These are phyloP conservation scores for Alca torda DNA, from an alignment of 2,797 vertebrate genomes.

Conservation along the genomic window DNA sequence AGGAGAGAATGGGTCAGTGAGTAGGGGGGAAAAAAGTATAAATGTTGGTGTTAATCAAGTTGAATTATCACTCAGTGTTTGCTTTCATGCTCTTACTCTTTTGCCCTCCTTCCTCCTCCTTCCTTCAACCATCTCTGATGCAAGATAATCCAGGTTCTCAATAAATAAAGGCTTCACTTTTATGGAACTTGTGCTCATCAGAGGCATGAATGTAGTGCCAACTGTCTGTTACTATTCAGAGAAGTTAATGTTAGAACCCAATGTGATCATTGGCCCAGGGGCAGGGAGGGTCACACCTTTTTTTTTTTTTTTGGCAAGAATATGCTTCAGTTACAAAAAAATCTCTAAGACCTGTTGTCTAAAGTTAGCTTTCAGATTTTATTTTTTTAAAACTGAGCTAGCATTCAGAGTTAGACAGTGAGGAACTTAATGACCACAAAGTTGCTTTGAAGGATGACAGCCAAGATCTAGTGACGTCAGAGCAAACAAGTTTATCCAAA, in stretches of 20 bases:
- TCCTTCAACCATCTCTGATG: background rate
- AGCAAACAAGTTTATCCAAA: constrained; percentile 45
- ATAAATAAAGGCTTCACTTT: background rate
- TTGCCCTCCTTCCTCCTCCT: background rate
- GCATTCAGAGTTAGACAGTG: background rate
- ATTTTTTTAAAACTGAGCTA: background rate
- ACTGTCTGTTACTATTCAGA: background rate
- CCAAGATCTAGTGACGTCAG: background rate
- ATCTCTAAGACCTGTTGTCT: background rate
- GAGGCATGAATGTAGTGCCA: background rate
- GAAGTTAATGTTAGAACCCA: background rate
- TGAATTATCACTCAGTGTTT: background rate
- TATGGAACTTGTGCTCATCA: background rate
- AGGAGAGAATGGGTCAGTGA: background rate
- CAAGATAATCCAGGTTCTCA: background rate
- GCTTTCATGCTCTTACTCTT: background rate
- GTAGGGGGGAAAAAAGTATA: background rate
- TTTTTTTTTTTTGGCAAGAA: background rate
- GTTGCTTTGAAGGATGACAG: constrained; percentile 33
- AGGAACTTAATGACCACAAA: constrained; percentile 10
- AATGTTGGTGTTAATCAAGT: background rate
- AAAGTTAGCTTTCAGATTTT: background rate
- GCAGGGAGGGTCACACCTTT: background rate
- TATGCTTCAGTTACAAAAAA: background rate
- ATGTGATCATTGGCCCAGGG: background rate